These are phyloP conservation scores for Meandrina meandrites DNA, from an alignment of 92 coral and sea anemone genomes.

Conservation along the genomic window DNA sequence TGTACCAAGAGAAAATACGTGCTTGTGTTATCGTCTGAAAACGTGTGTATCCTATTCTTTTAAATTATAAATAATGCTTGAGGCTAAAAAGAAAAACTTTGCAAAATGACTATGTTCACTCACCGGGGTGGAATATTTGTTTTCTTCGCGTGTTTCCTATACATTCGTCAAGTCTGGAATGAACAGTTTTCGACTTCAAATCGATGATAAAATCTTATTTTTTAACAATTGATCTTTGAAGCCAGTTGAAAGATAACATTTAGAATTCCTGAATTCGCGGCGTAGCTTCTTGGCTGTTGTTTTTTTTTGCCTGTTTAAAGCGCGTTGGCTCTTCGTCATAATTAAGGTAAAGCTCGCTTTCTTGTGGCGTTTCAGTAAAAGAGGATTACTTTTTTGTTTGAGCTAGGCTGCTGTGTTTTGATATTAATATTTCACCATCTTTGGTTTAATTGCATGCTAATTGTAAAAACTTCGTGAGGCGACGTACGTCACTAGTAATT, in stretches of 20 bases:
- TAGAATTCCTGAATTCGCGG: background rate
- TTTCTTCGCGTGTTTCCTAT: background rate
- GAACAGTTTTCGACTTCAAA: background rate
- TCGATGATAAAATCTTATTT: background rate
- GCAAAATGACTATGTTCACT: background rate
- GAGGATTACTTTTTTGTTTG: slow-evolving; percentile 17
- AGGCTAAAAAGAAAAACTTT: background rate
- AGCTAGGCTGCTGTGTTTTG: slow-evolving; percentile 9
- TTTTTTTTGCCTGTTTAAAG: background rate
- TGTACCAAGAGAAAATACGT: no score
- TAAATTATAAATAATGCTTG: slow-evolving; percentile 12
- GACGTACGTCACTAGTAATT: slow-evolving; percentile 26
- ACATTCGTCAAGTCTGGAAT: background rate
- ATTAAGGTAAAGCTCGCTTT: background rate
- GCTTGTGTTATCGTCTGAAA: background rate
- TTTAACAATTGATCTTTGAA: background rate
- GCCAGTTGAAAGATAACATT: slow-evolving; percentile 9
- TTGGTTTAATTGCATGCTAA: slow-evolving; percentile 46
- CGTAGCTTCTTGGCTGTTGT: background rate
- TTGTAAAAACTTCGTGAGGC: slow-evolving; percentile 22
- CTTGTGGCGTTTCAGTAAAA: slow-evolving; percentile 4
- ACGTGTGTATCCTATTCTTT: background rate
- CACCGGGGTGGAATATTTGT: background rate
- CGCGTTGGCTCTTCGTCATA: background rate
- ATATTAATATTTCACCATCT: slow-evolving; percentile 48